Base-by-base conservation (phyloP, 2,888 invertebrate genomes). In the Chymomyza amoena region DNA sequence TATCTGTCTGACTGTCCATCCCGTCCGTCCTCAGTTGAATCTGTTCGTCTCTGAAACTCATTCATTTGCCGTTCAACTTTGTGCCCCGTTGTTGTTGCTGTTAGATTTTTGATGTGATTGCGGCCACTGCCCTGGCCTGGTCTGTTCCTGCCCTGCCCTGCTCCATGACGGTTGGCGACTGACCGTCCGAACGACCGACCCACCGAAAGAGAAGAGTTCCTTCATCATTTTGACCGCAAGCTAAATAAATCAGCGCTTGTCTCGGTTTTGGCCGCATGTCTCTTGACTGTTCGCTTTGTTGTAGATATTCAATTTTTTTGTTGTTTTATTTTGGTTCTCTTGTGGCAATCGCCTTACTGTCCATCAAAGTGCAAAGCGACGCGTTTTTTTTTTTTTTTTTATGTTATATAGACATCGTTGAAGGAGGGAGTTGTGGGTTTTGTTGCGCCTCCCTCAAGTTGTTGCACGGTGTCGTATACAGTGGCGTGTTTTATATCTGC, bases 231-330 rank as follows among this genome's bases (percentile, higher is more conserved):
- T 78, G 79, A 80, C 88, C 84, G 86, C 86, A 79, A 79, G 88
- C 84, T 64, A 84, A 79, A 84, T 84, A 84, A 84, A 84, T 84
- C 84, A 84, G 75, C 83, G 88, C 88, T 87, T 84, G 88, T 84
- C 88, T 77, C 68, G 66, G 65, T 63, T 20, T 64, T 51, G 32
- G 25, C 57, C 57, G 57, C 20, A 16, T 15, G 61, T 39, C 39
- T 32, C 32, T 9, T 61, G 61, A 28, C 36, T n/a, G 51, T 45
- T 18, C 15, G 13, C 51, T n/a, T 62, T 51, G 63, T 51, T 51
- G 15, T 63, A 20, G 18, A 18, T 54, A 54, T n/a, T 18, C 18
- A 15, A 13, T 20, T 16, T 54, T 54, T 54, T 54, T 54, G 4
- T 54, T 9, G 20, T 18, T 54, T n/a, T 20, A 51, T 16, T 51